Evolutionary conservation across 2,113 vertebrate genomes (phyloP).

Genomic region (Lampris megalopsis): DNA sequence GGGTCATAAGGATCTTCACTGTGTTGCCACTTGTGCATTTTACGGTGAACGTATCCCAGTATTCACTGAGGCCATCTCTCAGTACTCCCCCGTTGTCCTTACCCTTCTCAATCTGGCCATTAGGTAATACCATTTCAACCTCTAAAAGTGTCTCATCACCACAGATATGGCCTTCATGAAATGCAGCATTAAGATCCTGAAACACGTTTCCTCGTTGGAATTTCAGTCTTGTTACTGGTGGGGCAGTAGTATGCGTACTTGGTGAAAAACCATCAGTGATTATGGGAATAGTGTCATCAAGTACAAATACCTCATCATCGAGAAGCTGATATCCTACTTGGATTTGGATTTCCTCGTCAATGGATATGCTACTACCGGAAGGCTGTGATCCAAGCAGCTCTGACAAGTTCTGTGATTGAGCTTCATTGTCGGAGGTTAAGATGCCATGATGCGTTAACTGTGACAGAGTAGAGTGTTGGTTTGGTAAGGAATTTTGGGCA

Average conservation of each 20-base stretch:
- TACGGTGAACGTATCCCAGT: not conserved
- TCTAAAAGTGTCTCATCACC: not conserved
- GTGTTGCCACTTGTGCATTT: not conserved
- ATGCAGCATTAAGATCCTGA: conserved; percentile 1
- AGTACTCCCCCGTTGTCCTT: conserved; percentile 7
- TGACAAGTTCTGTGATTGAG: conserved; percentile 8
- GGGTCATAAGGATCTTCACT: not conserved
- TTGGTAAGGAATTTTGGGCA: conserved; percentile 1
- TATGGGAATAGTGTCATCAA: not conserved
- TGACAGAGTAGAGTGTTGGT: conserved; percentile 7
- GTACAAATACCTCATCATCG: not conserved
- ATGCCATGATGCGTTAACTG: not conserved
- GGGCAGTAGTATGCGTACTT: not conserved
- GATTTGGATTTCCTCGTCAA: conserved; percentile 13
- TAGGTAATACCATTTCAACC: not conserved
- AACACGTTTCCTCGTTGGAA: not conserved
- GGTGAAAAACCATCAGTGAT: not conserved
- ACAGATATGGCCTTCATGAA: not conserved
- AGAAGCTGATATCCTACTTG: not conserved
- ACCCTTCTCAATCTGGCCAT: conserved; percentile 4
- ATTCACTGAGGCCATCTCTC: conserved; percentile 1
- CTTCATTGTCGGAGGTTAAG: conserved; percentile 12
- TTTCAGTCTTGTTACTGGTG: not conserved
- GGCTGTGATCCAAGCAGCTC: not conserved
- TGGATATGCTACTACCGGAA: not conserved